Conservation (phyloP, 2,113 vertebrate genomes). For the Orcinus orca region DNA sequence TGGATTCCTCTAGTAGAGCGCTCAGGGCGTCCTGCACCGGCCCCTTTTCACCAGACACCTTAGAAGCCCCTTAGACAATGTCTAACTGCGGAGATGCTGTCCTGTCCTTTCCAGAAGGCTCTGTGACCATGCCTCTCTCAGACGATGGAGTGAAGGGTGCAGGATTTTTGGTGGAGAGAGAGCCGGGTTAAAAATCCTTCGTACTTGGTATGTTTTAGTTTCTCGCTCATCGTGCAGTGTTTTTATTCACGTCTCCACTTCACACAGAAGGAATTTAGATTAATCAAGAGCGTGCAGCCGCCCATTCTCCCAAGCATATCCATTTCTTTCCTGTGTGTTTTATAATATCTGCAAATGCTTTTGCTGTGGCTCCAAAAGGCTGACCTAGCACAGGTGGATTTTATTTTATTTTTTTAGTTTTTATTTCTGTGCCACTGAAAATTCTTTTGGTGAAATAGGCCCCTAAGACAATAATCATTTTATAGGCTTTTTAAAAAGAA, state of each 20-base stretch:
- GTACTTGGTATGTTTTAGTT: neutral
- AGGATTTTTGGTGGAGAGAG: fast-evolving
- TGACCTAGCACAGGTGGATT: neutral
- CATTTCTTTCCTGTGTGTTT: neutral
- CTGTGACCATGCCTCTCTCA: neutral
- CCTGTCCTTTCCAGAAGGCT: neutral
- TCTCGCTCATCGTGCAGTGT: neutral
- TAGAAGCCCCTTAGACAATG: neutral
- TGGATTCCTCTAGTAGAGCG: neutral
- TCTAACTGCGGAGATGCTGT: neutral
- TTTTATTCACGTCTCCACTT: neutral
- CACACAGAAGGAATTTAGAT: conserved; percentile 38
- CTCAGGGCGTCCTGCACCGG: neutral
- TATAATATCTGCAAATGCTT: neutral
- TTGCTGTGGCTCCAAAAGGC: neutral
- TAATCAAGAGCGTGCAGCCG: neutral
- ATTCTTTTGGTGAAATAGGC: conserved; percentile 34
- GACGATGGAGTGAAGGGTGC: neutral
- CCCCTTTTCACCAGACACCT: neutral
- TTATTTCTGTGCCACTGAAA: neutral
- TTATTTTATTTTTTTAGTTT: neutral
- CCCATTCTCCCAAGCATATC: neutral
- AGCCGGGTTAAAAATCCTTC: neutral
- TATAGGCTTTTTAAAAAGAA: neutral
- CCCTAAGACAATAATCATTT: neutral